Percentiles rank a stretch among this genome's conserved stretches.
phyloP scores from a whole-genome alignment of 2,797 vertebrate species.

The Chrosomus eos region DNA sequence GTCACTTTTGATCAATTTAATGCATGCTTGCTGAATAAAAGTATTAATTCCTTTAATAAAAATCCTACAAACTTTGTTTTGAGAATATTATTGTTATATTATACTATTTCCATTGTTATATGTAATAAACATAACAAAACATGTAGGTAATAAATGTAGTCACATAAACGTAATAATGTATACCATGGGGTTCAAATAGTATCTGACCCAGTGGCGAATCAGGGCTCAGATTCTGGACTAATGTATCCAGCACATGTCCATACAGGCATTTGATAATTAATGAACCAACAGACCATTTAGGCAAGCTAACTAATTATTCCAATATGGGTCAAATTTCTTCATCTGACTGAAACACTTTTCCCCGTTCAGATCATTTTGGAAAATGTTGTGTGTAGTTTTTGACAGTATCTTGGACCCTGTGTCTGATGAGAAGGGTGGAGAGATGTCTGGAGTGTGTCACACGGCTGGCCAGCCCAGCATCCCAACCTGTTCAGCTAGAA shows the following conservation, averaged over 20 bases:
- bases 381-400: constrained; percentile 57
- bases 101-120: not conserved
- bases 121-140: not conserved
- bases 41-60: not conserved
- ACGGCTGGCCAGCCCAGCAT: constrained; percentile 66
- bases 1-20: not conserved
- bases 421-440: constrained; percentile 65
- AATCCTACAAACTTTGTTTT: not conserved
- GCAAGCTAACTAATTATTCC: constrained; percentile 79
- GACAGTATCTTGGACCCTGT: constrained; percentile 66
- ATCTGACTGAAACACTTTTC: constrained; percentile 71
- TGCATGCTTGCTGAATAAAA: not conserved
- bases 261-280: constrained; percentile 68
- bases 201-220: constrained; percentile 45
- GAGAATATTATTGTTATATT: not conserved
- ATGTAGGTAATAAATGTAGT: not conserved
- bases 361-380: constrained; percentile 71
- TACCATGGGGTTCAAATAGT: constrained; percentile 17
- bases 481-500: constrained; percentile 71
- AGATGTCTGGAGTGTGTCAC: constrained; percentile 74
- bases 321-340: constrained; percentile 78
- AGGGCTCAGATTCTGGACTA: constrained; percentile 41
- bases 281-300: constrained; percentile 68
- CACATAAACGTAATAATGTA: not conserved
- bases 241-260: constrained; percentile 63